These are phyloP conservation scores for Caenorhabditis remanei DNA, from an alignment of 1,140 invertebrate genomes.

Conservation along the genomic window DNA sequence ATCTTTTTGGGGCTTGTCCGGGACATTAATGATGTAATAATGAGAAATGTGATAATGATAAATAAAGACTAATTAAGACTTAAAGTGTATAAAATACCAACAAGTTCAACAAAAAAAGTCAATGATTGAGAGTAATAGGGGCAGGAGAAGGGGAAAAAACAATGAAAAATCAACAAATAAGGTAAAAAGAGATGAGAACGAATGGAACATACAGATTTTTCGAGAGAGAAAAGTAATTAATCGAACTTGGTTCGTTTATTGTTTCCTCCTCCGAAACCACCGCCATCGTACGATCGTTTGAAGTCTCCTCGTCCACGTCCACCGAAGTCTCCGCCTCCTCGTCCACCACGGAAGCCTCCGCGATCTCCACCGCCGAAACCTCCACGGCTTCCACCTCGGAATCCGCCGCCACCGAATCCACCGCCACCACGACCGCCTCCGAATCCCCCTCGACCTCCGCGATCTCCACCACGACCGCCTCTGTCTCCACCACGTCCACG, in stretches of 20 bases:
- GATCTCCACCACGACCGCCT: constrained; percentile 64
- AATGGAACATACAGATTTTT: constrained; percentile 18
- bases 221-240: constrained; percentile 50
- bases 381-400: constrained; percentile 59
- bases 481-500: constrained; percentile 62
- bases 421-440: constrained; percentile 61
- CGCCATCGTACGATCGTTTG: constrained; percentile 68
- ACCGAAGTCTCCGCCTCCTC: constrained; percentile 59
- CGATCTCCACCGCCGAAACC: constrained; percentile 62
- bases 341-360: constrained; percentile 64
- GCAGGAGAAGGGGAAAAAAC: background rate
- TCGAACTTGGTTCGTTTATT: constrained; percentile 71
- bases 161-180: constrained; percentile 23
- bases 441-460: constrained; percentile 61
- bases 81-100: constrained; percentile 55
- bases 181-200: constrained; percentile 8
- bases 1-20: background rate
- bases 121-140: constrained; percentile 18
- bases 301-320: constrained; percentile 67
- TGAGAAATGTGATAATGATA: background rate
- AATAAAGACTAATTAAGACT: background rate
- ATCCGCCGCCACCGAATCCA: constrained; percentile 65
- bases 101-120: constrained; percentile 58
- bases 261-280: constrained; percentile 48
- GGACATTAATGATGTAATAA: background rate